Conservation (phyloP, 2,797 vertebrate species). For the Eurystomus glaucurus region DNA sequence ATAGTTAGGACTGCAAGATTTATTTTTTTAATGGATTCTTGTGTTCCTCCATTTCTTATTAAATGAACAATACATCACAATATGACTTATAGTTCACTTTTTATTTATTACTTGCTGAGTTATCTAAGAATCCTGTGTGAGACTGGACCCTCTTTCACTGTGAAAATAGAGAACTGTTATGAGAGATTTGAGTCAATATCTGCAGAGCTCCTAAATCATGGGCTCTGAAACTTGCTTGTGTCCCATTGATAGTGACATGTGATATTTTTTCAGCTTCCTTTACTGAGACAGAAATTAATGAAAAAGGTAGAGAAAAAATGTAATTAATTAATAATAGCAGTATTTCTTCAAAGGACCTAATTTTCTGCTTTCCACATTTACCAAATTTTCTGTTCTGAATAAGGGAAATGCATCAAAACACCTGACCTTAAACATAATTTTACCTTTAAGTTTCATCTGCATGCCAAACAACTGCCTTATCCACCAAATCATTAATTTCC, state of each 20-base stretch:
- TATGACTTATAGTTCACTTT: not conserved
- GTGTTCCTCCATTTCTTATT: not conserved
- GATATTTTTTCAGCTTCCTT: not conserved
- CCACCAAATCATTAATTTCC: not conserved
- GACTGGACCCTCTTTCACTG: not conserved
- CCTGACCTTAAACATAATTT: not conserved
- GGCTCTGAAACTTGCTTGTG: not conserved
- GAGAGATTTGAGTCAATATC: not conserved
- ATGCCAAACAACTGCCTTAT: not conserved
- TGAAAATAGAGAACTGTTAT: not conserved
- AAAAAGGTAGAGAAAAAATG: not conserved
- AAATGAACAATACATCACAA: not conserved
- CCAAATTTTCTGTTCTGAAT: not conserved
- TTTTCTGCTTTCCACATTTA: not conserved
- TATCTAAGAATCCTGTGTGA: not conserved
- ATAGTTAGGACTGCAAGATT: not conserved
- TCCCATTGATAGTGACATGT: not conserved
- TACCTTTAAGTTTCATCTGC: not conserved
- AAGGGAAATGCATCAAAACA: not conserved
- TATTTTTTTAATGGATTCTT: not conserved
- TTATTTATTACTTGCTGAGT: not conserved
- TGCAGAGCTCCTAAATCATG: not conserved
- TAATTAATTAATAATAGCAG: rapidly evolving
- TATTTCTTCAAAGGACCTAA: not conserved
- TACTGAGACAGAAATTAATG: not conserved